Percentiles rank a stretch among this genome's conserved stretches.
Evolutionary conservation across 1,140 invertebrate genomes (phyloP).

Genomic region (Paralvinella palmiformis): DNA sequence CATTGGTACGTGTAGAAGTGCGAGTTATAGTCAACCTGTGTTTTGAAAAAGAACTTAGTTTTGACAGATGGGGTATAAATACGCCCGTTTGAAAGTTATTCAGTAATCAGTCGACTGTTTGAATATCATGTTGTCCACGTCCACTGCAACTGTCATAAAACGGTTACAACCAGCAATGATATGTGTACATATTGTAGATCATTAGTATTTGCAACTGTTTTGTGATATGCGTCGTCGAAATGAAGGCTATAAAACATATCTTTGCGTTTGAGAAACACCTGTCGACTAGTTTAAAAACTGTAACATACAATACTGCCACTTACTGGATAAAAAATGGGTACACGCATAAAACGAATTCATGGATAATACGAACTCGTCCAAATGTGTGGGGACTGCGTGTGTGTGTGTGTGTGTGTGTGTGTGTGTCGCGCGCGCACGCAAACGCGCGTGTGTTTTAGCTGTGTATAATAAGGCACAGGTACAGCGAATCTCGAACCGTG

Average conservation of each 20-base stretch:
- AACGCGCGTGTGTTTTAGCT: neutral
- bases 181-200: neutral
- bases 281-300: neutral
- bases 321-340: too few species aligned
- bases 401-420: neutral
- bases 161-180: too few species aligned
- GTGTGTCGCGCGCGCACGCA: neutral
- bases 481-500: too few species aligned
- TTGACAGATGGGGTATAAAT: too few species aligned
- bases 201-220: neutral
- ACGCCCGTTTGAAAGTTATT: too few species aligned
- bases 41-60: too few species aligned
- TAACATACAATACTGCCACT: too few species aligned
- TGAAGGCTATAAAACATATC: neutral
- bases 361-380: neutral
- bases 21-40: too few species aligned
- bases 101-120: too few species aligned
- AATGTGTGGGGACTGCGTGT: neutral
- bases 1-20: too few species aligned
- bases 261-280: neutral
- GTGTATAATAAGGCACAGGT: neutral
- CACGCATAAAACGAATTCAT: neutral
- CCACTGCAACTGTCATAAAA: too few species aligned
- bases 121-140: too few species aligned
- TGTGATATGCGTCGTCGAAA: neutral